Conservation (phyloP, 2,797 vertebrate species). For the Ceryle rudis region DNA sequence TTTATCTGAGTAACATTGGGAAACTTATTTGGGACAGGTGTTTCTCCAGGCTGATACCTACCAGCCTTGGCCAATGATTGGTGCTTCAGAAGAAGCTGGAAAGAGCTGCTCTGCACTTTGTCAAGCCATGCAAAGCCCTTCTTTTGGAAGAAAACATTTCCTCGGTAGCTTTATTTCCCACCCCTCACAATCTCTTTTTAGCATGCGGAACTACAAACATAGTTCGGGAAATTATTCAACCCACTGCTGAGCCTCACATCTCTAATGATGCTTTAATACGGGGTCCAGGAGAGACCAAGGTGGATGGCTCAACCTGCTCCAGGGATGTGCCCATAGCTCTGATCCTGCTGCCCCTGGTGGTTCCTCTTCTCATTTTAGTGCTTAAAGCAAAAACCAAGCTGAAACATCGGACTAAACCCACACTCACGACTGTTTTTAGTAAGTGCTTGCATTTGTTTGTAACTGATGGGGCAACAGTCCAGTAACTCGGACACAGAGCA, state of each 20-base stretch:
- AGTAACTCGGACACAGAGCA: not conserved
- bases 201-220: not conserved
- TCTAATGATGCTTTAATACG: not conserved
- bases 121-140: not conserved
- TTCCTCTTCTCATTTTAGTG: not conserved
- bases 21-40: not conserved
- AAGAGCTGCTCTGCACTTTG: not conserved
- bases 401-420: not conserved
- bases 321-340: accelerated
- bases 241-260: not conserved
- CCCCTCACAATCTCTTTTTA: not conserved
- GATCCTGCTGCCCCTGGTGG: accelerated
- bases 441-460: not conserved
- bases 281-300: not conserved
- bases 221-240: not conserved
- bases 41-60: not conserved
- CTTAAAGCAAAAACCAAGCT: not conserved
- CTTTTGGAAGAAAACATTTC: not conserved
- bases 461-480: not conserved
- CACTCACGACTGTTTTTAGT: not conserved
- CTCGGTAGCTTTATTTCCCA: not conserved
- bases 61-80: not conserved
- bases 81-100: not conserved
- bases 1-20: not conserved
- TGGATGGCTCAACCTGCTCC: accelerated